Conservation (phyloP, 1,140 invertebrate genomes). For the Phocides pigmalion region DNA sequence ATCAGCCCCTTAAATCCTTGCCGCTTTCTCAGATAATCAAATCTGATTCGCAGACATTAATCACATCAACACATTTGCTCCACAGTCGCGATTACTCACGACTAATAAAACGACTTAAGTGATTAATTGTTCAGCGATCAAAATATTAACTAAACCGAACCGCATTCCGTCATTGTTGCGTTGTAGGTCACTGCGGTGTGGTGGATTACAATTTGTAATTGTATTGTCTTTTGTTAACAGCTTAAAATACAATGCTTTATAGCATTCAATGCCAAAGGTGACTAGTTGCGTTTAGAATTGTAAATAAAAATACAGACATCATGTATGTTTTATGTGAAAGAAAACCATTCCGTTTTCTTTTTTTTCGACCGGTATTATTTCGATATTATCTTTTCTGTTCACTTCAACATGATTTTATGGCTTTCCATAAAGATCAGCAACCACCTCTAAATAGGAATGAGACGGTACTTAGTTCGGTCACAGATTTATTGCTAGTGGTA, state of each 20-base stretch:
- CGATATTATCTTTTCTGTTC: no score
- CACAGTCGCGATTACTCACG: constrained; percentile 57
- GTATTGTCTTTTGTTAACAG: constrained; percentile 19
- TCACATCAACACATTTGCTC: constrained; percentile 71
- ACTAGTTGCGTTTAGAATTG: background rate
- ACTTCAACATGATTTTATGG: no score
- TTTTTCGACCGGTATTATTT: no score
- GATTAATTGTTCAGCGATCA: constrained; percentile 56
- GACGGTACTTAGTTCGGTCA: no score
- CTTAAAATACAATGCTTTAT: constrained; percentile 5
- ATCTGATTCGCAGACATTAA: constrained; percentile 66
- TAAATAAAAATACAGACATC: no score
- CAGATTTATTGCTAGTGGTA: no score
- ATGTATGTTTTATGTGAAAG: no score
- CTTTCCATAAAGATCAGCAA: no score
- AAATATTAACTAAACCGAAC: constrained; percentile 49
- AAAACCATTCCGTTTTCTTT: no score
- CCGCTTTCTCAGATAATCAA: constrained; percentile 57
- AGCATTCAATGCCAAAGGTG: background rate
- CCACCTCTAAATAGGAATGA: no score
- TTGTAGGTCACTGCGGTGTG: constrained; percentile 30
- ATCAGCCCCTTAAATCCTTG: background rate
- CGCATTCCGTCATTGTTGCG: constrained; percentile 40
- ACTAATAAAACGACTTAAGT: constrained; percentile 61
- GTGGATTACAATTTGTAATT: constrained; percentile 28